A percentile compares a stretch with the other conserved stretches of the same genome.
phyloP scores from a whole-genome alignment of 2,797 vertebrate species.

The Coregonus sp. region DNA sequence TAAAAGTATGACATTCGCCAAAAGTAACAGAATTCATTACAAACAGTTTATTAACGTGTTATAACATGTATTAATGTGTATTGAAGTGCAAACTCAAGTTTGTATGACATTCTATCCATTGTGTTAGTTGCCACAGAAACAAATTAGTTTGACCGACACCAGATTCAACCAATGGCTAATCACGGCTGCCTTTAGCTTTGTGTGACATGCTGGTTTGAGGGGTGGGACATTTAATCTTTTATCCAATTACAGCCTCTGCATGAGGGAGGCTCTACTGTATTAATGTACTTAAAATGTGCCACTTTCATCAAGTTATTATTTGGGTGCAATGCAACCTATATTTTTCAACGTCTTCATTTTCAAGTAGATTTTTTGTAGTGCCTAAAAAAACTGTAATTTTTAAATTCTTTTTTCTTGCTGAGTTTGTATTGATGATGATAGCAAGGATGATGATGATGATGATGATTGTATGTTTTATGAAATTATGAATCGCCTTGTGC shows the following conservation, averaged over 20 bases:
- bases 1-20: neutral
- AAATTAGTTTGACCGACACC: constrained; percentile 30
- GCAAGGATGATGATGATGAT: constrained; percentile 40
- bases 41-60: constrained; percentile 35
- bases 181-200: constrained; percentile 49
- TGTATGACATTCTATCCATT: constrained; percentile 24
- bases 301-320: constrained; percentile 69
- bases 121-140: constrained; percentile 39
- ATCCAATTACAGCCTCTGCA: constrained; percentile 45
- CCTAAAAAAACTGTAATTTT: constrained; percentile 56
- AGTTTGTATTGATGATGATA: constrained; percentile 38
- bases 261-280: constrained; percentile 63
- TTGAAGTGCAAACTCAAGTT: constrained; percentile 33
- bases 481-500: constrained; percentile 37
- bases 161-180: constrained; percentile 39
- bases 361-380: constrained; percentile 64
- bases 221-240: constrained; percentile 37
- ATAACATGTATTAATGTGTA: constrained; percentile 27
- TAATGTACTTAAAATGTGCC: constrained; percentile 63
- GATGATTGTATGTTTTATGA: constrained; percentile 60
- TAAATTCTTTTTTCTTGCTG: constrained; percentile 45
- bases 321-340: constrained; percentile 69
- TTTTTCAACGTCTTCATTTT: constrained; percentile 11
- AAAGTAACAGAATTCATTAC: neutral
- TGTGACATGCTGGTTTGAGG: constrained; percentile 47